These are phyloP conservation scores for Dorcus hopei DNA, from an alignment of 2,888 invertebrate species.

Conservation along the genomic window DNA sequence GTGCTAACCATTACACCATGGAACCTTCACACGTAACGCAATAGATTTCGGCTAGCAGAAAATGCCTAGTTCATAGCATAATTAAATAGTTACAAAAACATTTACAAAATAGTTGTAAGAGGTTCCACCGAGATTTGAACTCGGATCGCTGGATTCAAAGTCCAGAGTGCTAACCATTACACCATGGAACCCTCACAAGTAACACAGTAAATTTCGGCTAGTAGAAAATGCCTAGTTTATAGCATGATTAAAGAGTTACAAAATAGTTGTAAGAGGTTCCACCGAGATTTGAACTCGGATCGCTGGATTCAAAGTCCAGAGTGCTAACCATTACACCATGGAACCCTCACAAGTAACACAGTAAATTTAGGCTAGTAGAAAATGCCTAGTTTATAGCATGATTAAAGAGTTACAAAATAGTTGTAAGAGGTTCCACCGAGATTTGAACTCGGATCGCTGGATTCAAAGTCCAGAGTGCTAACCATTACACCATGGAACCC, in stretches of 20 bases:
- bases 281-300: conserved; percentile 63
- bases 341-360: conserved; percentile 41
- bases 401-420: no score
- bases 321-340: conserved; percentile 66
- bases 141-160: conserved; percentile 63
- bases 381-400: no score
- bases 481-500: conserved; percentile 64
- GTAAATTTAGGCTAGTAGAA: no score
- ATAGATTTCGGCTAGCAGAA: no score
- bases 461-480: conserved; percentile 65
- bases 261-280: conserved; percentile 46
- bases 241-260: no score
- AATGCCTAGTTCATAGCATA: no score
- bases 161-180: conserved; percentile 66
- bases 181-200: conserved; percentile 54
- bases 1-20: conserved; percentile 66
- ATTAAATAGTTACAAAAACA: no score
- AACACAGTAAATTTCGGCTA: no score
- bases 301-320: conserved; percentile 64
- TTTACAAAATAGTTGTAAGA: conserved; percentile 21
- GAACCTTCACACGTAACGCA: conserved; percentile 41
- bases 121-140: conserved; percentile 62
- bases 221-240: no score
- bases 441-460: conserved; percentile 63
- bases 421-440: conserved; percentile 55